Percentiles rank a stretch among this genome's conserved stretches.
Evolutionary conservation across 2,797 vertebrate species (phyloP).

Genomic region (Taeniopygia guttata): DNA sequence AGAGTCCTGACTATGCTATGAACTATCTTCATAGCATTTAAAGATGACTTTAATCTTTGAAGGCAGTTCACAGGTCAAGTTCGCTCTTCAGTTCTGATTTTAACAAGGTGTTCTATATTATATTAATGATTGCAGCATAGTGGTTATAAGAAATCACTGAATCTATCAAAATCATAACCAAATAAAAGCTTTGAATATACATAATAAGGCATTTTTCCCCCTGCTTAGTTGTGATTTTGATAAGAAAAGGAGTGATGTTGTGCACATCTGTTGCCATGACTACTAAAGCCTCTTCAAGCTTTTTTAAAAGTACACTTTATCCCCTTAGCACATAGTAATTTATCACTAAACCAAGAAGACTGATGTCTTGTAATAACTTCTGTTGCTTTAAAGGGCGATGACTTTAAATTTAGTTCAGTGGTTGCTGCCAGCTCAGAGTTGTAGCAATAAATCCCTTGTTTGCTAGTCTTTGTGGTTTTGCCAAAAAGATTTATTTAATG

Average conservation of each 20-base stretch:
- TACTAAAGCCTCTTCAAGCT: constrained; percentile 77
- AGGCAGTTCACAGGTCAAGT: not conserved
- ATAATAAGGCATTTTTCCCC: constrained; percentile 44
- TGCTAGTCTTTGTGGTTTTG: not conserved
- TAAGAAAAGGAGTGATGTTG: constrained; percentile 81
- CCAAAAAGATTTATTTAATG: not conserved
- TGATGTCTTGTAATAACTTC: constrained; percentile 72
- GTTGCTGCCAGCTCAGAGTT: constrained; percentile 32
- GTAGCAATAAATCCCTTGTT: constrained; percentile 15
- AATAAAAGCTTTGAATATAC: constrained; percentile 41
- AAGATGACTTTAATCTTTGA: not conserved
- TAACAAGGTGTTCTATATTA: not conserved
- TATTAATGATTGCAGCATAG: not conserved
- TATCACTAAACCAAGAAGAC: constrained; percentile 81
- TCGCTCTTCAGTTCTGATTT: not conserved
- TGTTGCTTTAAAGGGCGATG: constrained; percentile 71
- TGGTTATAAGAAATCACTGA: not conserved
- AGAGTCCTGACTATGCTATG: not conserved
- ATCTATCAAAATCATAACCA: constrained; percentile 32
- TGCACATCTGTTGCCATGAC: constrained; percentile 84
- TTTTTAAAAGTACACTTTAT: constrained; percentile 80
- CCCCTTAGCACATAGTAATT: constrained; percentile 83
- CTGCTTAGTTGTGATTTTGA: constrained; percentile 80
- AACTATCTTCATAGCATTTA: not conserved
- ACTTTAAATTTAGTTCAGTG: constrained; percentile 71